Evolutionary conservation across 2,888 invertebrate genomes (phyloP).

Genomic region (Eucriotettix oculatus): DNA sequence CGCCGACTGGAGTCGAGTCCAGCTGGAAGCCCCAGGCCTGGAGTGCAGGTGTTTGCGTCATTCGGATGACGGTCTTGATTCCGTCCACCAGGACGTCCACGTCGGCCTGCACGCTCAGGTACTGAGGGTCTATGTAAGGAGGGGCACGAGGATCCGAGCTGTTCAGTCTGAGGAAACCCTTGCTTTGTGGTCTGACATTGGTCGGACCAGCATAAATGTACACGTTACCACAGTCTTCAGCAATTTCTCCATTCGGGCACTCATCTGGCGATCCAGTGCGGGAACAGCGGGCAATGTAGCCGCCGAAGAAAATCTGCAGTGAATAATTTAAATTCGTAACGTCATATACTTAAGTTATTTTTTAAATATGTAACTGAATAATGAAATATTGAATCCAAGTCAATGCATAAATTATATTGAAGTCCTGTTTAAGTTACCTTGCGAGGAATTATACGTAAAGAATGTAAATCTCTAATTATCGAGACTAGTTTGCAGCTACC

Average conservation of each 20-base stretch:
- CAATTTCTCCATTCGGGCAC: constrained; percentile 1
- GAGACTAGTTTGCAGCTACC: too few species aligned
- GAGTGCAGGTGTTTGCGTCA: constrained; percentile 15
- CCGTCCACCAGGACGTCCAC: constrained; percentile 40
- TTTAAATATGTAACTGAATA: too few species aligned
- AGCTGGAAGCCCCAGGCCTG: constrained; percentile 14
- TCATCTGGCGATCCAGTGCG: constrained; percentile 27
- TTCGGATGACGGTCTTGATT: constrained; percentile 30
- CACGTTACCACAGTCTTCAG: neutral
- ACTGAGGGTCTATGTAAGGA: constrained; percentile 34
- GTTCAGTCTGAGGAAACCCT: constrained; percentile 22
- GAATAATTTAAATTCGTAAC: too few species aligned
- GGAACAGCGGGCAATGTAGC: constrained; percentile 43
- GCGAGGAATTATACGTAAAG: too few species aligned
- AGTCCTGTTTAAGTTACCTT: too few species aligned
- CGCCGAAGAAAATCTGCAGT: constrained; percentile 44
- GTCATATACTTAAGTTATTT: too few species aligned
- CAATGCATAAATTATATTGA: too few species aligned
- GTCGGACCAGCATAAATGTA: constrained; percentile 14
- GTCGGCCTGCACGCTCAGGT: constrained; percentile 28
- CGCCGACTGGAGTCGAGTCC: constrained; percentile 12
- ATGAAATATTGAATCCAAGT: too few species aligned
- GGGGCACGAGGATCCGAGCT: constrained; percentile 29
- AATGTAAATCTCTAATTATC: too few species aligned
- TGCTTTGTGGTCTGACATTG: constrained; percentile 20